phyloP scores from a whole-genome alignment of 1,140 invertebrate genomes.

The roundworm (Caenorhabditis elegans) region DNA sequence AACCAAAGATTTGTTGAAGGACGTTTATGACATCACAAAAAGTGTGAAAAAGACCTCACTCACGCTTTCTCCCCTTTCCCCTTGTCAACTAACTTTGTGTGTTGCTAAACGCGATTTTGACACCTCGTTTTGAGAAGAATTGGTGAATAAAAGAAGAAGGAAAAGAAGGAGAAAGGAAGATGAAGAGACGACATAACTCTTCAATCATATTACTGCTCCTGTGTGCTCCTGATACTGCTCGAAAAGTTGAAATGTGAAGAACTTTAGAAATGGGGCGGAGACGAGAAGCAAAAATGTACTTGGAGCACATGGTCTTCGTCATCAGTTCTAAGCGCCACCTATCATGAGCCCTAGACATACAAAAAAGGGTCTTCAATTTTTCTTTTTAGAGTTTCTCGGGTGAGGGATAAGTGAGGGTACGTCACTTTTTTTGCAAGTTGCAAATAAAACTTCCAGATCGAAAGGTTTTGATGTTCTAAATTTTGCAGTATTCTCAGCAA shows the following conservation, averaged over 20 bases:
- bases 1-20: too few relatives aligned
- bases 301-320: not conserved
- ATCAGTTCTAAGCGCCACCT: too few relatives aligned
- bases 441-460: too few relatives aligned
- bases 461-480: too few relatives aligned
- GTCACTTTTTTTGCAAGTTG: too few relatives aligned
- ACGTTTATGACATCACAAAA: not conserved
- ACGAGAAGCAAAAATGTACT: not conserved
- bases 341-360: not conserved
- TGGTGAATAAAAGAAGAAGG: too few relatives aligned
- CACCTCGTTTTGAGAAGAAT: not conserved
- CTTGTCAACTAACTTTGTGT: too few relatives aligned
- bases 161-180: not conserved
- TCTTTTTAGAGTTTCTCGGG: too few relatives aligned
- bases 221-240: not conserved
- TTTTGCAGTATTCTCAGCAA: too few relatives aligned
- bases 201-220: slow-evolving; percentile 13
- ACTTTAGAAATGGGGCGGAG: too few relatives aligned
- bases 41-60: not conserved
- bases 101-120: slow-evolving; percentile 27
- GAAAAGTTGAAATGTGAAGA: not conserved
- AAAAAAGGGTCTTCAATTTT: not conserved
- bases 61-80: not conserved
- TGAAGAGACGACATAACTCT: not conserved
- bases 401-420: too few relatives aligned